Conservation (phyloP, 2,113 vertebrate species). For the Arvicanthis niloticus region DNA sequence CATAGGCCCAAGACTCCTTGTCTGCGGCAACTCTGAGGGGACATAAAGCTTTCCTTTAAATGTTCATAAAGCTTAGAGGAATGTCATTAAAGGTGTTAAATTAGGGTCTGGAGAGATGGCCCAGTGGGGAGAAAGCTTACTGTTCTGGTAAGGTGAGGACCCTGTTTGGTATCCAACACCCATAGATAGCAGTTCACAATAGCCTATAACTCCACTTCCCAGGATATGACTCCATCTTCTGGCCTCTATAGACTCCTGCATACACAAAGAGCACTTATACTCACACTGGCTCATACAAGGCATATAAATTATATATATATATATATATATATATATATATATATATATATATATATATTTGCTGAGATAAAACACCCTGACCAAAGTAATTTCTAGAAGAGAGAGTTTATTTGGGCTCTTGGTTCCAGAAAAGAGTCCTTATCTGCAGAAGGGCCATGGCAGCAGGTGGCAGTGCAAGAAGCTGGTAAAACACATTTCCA, state of each 20-base stretch:
- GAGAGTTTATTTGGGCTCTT: background rate
- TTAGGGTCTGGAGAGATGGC: background rate
- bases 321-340: too few relatives aligned
- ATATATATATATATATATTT: too few relatives aligned
- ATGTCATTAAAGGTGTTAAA: constrained; percentile 3
- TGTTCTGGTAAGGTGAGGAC: background rate
- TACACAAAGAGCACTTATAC: background rate
- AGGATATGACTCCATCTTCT: background rate
- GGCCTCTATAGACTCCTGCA: background rate
- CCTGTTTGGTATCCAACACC: background rate
- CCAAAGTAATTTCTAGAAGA: background rate
- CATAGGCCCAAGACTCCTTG: background rate
- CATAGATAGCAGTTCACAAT: background rate
- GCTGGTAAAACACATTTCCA: too few relatives aligned
- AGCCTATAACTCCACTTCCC: background rate
- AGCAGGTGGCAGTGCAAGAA: background rate
- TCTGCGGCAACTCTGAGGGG: background rate
- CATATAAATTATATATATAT: background rate
- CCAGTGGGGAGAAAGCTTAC: background rate
- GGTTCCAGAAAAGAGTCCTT: background rate
- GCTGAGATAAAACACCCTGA: background rate
- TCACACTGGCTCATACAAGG: background rate
- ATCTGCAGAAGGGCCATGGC: background rate
- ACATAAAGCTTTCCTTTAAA: constrained; percentile 40
- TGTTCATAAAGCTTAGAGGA: background rate